A percentile compares a stretch with the other conserved stretches of the same genome.
These are phyloP conservation scores for Pseudanteris insignis DNA, from an alignment of 2,888 invertebrate genomes.

Conservation along the genomic window DNA sequence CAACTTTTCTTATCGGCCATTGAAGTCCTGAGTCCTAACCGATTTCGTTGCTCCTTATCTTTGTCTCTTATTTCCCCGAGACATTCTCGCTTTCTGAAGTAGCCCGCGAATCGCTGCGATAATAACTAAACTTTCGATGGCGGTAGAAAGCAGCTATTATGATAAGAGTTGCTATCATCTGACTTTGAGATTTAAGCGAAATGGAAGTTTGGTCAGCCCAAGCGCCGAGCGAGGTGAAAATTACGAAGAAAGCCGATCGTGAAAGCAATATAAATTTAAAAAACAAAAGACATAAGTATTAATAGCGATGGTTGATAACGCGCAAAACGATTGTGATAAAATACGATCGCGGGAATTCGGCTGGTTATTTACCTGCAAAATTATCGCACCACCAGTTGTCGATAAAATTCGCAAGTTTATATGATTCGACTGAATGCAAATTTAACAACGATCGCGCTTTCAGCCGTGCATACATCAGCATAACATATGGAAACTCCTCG, in stretches of 20 bases:
- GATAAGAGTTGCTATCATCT: constrained; percentile 33
- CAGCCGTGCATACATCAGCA: too few relatives aligned
- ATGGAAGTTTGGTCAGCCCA: constrained; percentile 25
- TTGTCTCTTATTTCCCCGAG: constrained; percentile 28
- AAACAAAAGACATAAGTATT: neutral
- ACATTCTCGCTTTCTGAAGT: constrained; percentile 37
- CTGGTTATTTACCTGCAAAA: too few relatives aligned
- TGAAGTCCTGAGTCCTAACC: constrained; percentile 18
- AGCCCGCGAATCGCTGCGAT: constrained; percentile 34
- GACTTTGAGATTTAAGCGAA: constrained; percentile 29
- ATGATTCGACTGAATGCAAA: too few relatives aligned
- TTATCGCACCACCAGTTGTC: too few relatives aligned
- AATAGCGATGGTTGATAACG: too few relatives aligned
- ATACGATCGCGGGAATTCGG: too few relatives aligned
- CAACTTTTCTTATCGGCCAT: constrained; percentile 32
- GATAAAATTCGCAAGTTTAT: too few relatives aligned
- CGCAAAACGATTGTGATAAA: too few relatives aligned
- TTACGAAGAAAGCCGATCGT: neutral
- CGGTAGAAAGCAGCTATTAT: constrained; percentile 34
- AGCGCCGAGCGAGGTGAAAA: too few relatives aligned
- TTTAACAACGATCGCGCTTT: too few relatives aligned
- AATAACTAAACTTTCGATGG: constrained; percentile 44
- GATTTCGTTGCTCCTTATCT: constrained; percentile 29
- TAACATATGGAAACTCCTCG: too few relatives aligned
- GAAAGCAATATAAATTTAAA: neutral